These are phyloP conservation scores for Prunella strophiata DNA, from an alignment of 2,797 vertebrate species.

Conservation along the genomic window DNA sequence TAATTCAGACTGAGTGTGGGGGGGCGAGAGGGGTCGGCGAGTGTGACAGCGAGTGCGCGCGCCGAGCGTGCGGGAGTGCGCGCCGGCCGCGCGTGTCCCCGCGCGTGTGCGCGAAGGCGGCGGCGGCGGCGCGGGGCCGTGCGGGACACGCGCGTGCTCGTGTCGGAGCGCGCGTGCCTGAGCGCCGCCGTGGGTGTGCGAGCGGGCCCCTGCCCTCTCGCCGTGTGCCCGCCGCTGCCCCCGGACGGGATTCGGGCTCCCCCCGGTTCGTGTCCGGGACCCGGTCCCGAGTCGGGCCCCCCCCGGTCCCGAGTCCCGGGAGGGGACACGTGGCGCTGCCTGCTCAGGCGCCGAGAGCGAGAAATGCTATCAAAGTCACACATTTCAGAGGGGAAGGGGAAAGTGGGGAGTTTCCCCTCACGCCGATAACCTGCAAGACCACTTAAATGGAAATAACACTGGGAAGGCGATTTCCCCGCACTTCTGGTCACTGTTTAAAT, in stretches of 20 bases:
- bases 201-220: accelerated
- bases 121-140: background rate
- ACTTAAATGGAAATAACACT: background rate
- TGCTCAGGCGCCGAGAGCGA: accelerated
- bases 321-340: background rate
- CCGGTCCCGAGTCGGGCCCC: background rate
- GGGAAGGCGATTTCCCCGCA: background rate
- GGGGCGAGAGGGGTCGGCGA: background rate
- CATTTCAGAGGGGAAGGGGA: background rate
- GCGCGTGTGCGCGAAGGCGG: background rate
- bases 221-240: background rate
- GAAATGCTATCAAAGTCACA: background rate
- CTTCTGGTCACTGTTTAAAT: background rate
- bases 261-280: accelerated
- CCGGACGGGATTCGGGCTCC: background rate
- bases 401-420: background rate
- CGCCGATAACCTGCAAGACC: background rate
- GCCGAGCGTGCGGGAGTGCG: background rate
- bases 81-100: background rate
- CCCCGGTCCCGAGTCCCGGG: background rate
- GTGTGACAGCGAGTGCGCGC: background rate
- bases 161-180: accelerated
- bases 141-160: background rate
- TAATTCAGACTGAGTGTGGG: too few relatives aligned
- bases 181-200: accelerated